Evolutionary conservation across 2,113 vertebrate genomes (phyloP), one percentile per base, ranked within the genome.

Genomic region (Mobula birostris): DNA sequence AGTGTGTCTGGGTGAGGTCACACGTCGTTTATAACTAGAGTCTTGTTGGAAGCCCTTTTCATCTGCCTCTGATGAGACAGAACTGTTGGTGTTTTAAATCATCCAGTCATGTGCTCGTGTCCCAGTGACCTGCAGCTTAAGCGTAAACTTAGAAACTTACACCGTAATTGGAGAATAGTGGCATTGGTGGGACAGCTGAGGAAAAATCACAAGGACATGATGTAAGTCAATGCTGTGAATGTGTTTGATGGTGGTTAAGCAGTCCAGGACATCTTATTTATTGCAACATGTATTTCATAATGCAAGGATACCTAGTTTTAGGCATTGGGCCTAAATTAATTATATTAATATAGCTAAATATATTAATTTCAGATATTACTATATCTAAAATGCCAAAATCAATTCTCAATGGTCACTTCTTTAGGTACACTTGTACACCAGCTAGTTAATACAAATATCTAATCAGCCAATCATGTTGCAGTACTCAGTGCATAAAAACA

Each of bases 101-200:
- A 93, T 32, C 68, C 68, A 93, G 91, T 74, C 91, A 93, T 93
- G 40, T 93, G 91, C 70, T 74, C 27, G 68, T 36, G 21, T 48
- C 91, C 91, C 72, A 40, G 68, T 74, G 68, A 93, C 91, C 91
- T 70, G 63, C 19, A 63, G 88, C 88, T 63, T 7, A 36, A 36
- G 88, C 68, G 32, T 93, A 74, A 93, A 93, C 91, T 93, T 93
- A 93, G 91, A 48, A 93, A 93, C 91, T 93, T 93, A 40, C 70
- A 68, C 91, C 74, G 91, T 93, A 93, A 93, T 15, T 74, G 36
- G 48, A 93, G 91, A 21, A 0, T 19, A 74, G 68, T 74, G 68
- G 70, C 70, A 56, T 74, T 93, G 91, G 88, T 68, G 88, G 88
- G 91, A 93, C 91, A 93, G 91, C 91, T 93, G 91, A n/a, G n/a